phyloP scores from a whole-genome alignment of 2,888 invertebrate species.

The Amphipyra berbera region DNA sequence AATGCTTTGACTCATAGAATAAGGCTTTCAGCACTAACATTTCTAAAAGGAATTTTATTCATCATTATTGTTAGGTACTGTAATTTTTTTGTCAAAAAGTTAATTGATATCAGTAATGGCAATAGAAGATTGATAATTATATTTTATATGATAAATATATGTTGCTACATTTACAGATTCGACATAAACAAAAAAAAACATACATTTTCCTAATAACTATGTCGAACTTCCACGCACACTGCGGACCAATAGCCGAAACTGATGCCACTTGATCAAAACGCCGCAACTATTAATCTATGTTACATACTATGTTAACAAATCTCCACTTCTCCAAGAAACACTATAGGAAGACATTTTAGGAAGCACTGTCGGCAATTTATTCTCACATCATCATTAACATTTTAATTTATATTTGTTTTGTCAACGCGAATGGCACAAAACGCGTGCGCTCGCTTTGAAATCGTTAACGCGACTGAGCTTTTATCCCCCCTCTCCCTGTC shows the following conservation, averaged over 20 bases:
- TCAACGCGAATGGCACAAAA: slow-evolving; percentile 10
- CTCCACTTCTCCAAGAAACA: slow-evolving; percentile 21
- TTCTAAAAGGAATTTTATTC: no score
- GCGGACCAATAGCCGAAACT: slow-evolving; percentile 36
- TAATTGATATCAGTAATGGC: no score
- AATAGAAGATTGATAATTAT: no score
- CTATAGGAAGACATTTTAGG: slow-evolving; percentile 56
- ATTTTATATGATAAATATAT: no score
- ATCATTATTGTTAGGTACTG: no score
- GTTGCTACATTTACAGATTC: no score
- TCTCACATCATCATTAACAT: slow-evolving; percentile 50
- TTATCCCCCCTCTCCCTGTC: slow-evolving; percentile 50
- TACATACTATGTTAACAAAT: slow-evolving; percentile 43
- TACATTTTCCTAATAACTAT: background rate
- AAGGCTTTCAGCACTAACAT: no score
- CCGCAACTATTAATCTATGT: slow-evolving; percentile 15
- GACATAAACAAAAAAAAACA: no score
- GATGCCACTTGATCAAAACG: slow-evolving; percentile 14
- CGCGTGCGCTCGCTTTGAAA: slow-evolving; percentile 58
- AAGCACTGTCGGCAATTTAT: slow-evolving; percentile 39
- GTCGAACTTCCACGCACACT: slow-evolving; percentile 21
- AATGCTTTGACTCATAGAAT: no score
- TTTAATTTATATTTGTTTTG: slow-evolving; percentile 23
- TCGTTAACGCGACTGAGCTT: slow-evolving; percentile 69
- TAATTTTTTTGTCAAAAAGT: no score